phyloP scores from a whole-genome alignment of 2,113 vertebrate genomes.

The Podarcis cretensis region DNA sequence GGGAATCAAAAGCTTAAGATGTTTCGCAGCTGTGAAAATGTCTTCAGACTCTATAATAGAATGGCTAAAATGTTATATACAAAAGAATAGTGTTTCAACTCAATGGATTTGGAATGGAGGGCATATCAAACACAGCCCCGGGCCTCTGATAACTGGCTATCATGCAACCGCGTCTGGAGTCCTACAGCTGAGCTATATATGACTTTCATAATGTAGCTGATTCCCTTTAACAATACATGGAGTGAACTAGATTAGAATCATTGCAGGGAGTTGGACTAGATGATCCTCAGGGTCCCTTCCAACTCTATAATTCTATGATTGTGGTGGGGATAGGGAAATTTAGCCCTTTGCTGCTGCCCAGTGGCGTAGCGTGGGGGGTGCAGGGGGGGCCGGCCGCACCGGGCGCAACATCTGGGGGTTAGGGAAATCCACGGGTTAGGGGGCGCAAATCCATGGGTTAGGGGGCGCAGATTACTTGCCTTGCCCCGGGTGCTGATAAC shows the following conservation, averaged over 20 bases:
- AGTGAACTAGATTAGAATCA: not conserved
- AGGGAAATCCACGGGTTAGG: too few species aligned
- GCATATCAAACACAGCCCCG: not conserved
- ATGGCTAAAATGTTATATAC: too few species aligned
- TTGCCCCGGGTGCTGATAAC: too few species aligned
- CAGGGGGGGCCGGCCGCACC: too few species aligned
- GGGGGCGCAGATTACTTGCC: too few species aligned
- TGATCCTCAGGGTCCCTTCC: too few species aligned
- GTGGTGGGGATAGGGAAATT: not conserved
- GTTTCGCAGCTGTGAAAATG: not conserved
- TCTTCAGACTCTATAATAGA: not conserved
- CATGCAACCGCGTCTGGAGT: not conserved
- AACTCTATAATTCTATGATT: too few species aligned
- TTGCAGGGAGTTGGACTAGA: too few species aligned
- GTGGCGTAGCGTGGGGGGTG: too few species aligned
- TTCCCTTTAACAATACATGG: not conserved
- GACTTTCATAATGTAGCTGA: not conserved
- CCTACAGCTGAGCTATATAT: not conserved
- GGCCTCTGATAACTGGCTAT: not conserved
- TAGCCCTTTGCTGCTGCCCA: not conserved
- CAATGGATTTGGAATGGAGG: not conserved
- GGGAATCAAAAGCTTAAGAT: too few species aligned
- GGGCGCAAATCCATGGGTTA: too few species aligned
- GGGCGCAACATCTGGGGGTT: too few species aligned
- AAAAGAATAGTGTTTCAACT: not conserved